Evolutionary conservation across 2,797 vertebrate species (phyloP).

Genomic region (Morelia viridis): DNA sequence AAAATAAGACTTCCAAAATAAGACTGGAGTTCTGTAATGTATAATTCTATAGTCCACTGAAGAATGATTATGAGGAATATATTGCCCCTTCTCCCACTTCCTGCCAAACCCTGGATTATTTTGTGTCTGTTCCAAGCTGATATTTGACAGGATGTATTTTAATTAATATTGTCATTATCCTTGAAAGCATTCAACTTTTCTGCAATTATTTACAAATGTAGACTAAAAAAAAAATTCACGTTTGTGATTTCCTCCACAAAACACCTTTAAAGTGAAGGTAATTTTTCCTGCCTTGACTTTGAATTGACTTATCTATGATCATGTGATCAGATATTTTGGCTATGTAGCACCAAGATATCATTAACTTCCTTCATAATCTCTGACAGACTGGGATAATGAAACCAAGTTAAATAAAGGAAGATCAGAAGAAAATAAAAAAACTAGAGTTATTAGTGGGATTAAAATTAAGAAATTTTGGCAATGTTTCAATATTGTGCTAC

Average conservation of each 20-base stretch:
- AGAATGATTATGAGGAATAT: neutral
- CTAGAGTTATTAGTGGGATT: neutral
- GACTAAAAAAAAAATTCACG: neutral
- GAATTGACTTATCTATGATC: neutral
- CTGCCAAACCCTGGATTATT: neutral
- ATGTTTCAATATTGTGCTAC: neutral
- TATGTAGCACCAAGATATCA: neutral
- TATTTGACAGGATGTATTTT: neutral
- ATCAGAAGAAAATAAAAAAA: neutral
- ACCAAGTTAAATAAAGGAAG: neutral
- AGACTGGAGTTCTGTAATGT: neutral
- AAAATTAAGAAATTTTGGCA: neutral
- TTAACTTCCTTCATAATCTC: neutral
- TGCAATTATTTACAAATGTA: neutral
- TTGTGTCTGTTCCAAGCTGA: neutral
- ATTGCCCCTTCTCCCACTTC: neutral
- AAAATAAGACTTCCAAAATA: neutral
- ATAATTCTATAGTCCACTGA: neutral
- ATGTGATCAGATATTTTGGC: neutral
- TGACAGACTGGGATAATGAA: neutral
- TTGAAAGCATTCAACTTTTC: neutral
- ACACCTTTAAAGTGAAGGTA: neutral
- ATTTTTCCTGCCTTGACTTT: neutral
- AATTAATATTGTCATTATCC: neutral
- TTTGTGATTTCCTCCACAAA: neutral